Percentiles rank a stretch among this genome's conserved stretches.
phyloP scores from a whole-genome alignment of 1,140 invertebrate species.

The Apis laboriosa region DNA sequence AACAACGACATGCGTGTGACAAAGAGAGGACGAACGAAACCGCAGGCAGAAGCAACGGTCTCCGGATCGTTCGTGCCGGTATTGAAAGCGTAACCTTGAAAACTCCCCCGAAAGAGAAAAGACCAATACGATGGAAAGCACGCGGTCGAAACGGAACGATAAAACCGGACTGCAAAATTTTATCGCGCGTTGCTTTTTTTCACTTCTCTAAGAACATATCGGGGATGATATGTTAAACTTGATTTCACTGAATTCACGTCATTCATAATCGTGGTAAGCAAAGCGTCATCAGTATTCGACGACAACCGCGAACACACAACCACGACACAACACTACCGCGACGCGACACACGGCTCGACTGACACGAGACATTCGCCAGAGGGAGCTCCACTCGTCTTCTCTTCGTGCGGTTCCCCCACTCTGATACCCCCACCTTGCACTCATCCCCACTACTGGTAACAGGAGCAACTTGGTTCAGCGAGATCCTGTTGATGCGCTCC shows the following conservation, averaged over 20 bases:
- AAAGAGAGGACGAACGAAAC: background rate
- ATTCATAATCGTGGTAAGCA: slow-evolving; percentile 52
- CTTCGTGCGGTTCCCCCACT: slow-evolving; percentile 49
- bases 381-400: slow-evolving; percentile 68
- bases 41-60: background rate
- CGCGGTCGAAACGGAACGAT: slow-evolving; percentile 6
- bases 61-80: slow-evolving; percentile 33
- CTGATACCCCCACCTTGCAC: slow-evolving; percentile 36
- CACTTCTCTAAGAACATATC: background rate
- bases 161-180: background rate
- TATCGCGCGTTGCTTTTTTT: background rate
- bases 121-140: slow-evolving; percentile 22
- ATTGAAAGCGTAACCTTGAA: slow-evolving; percentile 42
- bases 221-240: background rate
- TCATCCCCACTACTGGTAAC: slow-evolving; percentile 32
- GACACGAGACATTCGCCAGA: slow-evolving; percentile 69
- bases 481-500: slow-evolving; percentile 44
- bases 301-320: slow-evolving; percentile 40
- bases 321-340: slow-evolving; percentile 66
- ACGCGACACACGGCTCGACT: slow-evolving; percentile 77
- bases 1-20: background rate
- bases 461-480: slow-evolving; percentile 37
- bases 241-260: slow-evolving; percentile 38
- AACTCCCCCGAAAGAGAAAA: slow-evolving; percentile 31
- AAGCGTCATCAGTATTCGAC: slow-evolving; percentile 50